Conservation (phyloP, 2,888 invertebrate species). For the Drosophila mayaguana region DNA sequence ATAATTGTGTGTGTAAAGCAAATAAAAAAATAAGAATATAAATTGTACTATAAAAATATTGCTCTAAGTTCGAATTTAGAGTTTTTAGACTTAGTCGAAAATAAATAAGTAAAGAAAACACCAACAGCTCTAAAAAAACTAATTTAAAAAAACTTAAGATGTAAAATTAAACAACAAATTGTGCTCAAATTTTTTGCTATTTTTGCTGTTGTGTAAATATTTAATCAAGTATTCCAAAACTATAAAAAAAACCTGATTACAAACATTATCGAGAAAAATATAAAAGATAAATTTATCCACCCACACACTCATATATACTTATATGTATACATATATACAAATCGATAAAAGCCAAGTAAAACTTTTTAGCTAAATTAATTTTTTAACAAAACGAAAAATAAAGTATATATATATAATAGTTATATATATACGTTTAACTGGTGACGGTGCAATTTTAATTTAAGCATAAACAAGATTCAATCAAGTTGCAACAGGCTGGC, state of each 20-base stretch:
- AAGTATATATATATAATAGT: slow-evolving; percentile 44
- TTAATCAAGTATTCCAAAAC: slow-evolving; percentile 50
- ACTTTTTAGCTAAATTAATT: slow-evolving; percentile 81
- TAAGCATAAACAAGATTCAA: slow-evolving; percentile 61
- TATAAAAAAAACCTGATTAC: slow-evolving; percentile 56
- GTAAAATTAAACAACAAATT: slow-evolving; percentile 29
- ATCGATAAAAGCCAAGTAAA: slow-evolving; percentile 72
- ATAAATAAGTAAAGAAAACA: slow-evolving; percentile 26
- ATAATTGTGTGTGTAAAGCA: slow-evolving; percentile 41
- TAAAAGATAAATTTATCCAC: slow-evolving; percentile 22
- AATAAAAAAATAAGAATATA: slow-evolving; percentile 1
- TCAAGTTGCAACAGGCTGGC: slow-evolving; percentile 39
- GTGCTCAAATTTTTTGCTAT: slow-evolving; percentile 60
- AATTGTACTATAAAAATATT: slow-evolving; percentile 70
- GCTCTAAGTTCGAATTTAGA: slow-evolving; percentile 72
- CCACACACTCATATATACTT: slow-evolving; percentile 18
- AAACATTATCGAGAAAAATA: slow-evolving; percentile 27
- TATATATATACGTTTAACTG: slow-evolving; percentile 63
- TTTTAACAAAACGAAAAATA: slow-evolving; percentile 53
- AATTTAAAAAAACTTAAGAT: slow-evolving; percentile 17
- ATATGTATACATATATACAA: slow-evolving; percentile 15
- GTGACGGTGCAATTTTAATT: slow-evolving; percentile 82
- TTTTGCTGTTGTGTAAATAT: slow-evolving; percentile 71
- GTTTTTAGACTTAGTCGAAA: slow-evolving; percentile 60
- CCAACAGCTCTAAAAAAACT: slow-evolving; percentile 36